phyloP scores from a whole-genome alignment of 2,113 vertebrate species.

The Girardinichthys multiradiatus region DNA sequence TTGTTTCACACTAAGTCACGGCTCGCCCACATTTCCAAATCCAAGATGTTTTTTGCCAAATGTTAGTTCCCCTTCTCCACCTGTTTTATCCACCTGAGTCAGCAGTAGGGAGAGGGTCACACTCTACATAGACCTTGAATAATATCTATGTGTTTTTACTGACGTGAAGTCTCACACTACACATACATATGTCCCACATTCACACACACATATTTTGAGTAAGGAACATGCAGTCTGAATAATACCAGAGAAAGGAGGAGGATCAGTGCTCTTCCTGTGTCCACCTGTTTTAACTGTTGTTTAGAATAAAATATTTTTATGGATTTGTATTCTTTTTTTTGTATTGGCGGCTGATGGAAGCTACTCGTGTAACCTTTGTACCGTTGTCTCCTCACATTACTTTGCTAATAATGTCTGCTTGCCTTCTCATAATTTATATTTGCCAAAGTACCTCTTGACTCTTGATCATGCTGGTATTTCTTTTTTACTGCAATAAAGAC shows the following conservation, averaged over 20 bases:
- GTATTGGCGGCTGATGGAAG: constrained; percentile 80
- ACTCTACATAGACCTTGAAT: constrained; percentile 20
- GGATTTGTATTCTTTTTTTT: constrained; percentile 89
- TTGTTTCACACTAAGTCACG: constrained; percentile 57
- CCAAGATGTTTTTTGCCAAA: constrained; percentile 61
- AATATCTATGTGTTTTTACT: constrained; percentile 34
- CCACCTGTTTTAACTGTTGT: constrained; percentile 90
- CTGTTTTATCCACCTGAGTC: constrained; percentile 51
- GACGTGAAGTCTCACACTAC: constrained; percentile 32
- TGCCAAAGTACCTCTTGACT: constrained; percentile 79
- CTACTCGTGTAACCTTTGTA: constrained; percentile 80
- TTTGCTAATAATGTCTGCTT: constrained; percentile 66
- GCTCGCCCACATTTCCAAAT: constrained; percentile 38
- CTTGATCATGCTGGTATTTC: constrained; percentile 75
- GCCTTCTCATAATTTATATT: constrained; percentile 81
- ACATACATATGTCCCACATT: constrained; percentile 32
- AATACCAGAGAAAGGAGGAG: constrained; percentile 56
- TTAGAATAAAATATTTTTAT: constrained; percentile 98
- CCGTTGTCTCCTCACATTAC: constrained; percentile 55
- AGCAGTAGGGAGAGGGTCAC: constrained; percentile 35
- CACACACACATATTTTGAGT: constrained; percentile 34
- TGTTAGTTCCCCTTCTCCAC: constrained; percentile 4
- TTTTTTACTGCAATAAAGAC: constrained; percentile 79
- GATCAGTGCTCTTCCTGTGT: constrained; percentile 68
- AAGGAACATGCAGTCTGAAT: constrained; percentile 49